Conservation (phyloP, 1,140 invertebrate genomes). For the Capitella teleta region DNA sequence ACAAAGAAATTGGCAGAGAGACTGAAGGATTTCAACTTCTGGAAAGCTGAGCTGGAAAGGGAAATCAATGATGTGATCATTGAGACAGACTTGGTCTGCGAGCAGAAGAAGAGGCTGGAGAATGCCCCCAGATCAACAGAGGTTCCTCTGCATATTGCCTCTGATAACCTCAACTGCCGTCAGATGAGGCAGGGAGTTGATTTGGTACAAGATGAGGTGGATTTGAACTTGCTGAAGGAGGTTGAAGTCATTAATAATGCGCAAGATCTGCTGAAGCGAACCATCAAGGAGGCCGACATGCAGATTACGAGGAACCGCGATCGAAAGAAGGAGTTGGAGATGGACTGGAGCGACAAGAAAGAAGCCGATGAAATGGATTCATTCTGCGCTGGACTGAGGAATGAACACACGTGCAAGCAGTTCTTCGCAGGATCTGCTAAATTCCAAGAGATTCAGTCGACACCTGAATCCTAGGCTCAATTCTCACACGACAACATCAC, state of each 20-base stretch:
- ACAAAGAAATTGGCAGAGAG: constrained; percentile 40
- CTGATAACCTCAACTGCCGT: constrained; percentile 55
- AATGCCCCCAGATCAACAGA: constrained; percentile 37
- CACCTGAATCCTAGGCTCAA: constrained; percentile 44
- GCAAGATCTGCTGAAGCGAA: constrained; percentile 39
- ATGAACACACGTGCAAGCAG: constrained; percentile 41
- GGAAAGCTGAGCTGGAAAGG: constrained; percentile 41
- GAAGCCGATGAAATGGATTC: constrained; percentile 64
- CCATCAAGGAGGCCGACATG: constrained; percentile 54
- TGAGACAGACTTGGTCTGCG: constrained; percentile 38
- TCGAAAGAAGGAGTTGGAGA: constrained; percentile 65
- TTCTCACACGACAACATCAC: constrained; percentile 43
- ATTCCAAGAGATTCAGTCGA: constrained; percentile 43
- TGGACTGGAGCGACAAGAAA: constrained; percentile 79
- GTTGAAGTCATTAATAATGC: constrained; percentile 45
- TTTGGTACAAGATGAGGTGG: constrained; percentile 65
- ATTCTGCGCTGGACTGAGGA: constrained; percentile 28
- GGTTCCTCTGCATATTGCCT: constrained; percentile 40
- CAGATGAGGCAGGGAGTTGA: constrained; percentile 63
- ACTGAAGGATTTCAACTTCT: constrained; percentile 41
- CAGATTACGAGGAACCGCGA: constrained; percentile 65
- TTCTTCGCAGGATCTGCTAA: constrained; percentile 41
- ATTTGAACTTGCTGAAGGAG: constrained; percentile 58
- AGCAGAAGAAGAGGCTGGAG: constrained; percentile 38
- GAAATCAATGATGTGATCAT: constrained; percentile 38